Conservation (phyloP, 2,797 vertebrate genomes). For the Xyrichtys novacula region DNA sequence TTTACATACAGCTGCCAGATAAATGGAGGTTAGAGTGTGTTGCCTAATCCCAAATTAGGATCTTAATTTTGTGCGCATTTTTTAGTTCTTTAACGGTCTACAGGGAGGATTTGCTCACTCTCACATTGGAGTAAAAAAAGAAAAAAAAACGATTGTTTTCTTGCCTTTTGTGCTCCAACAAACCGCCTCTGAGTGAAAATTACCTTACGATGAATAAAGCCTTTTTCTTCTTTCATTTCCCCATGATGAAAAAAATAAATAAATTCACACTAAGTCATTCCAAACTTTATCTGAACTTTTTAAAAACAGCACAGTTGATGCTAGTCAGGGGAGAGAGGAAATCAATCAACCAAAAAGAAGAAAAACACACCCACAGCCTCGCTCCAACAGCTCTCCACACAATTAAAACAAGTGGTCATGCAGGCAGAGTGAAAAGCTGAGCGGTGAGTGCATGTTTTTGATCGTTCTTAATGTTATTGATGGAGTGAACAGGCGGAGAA, state of each 20-base stretch:
- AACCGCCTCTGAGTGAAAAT: background rate
- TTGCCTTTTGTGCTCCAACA: background rate
- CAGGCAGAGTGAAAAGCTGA: conserved; percentile 15
- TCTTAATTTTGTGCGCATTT: conserved; percentile 58
- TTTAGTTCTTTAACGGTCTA: conserved; percentile 35
- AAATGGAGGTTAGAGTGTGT: conserved; percentile 39
- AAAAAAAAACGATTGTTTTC: conserved; percentile 11
- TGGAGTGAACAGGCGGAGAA: background rate
- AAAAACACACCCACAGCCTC: background rate
- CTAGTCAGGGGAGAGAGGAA: background rate
- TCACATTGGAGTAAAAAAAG: conserved; percentile 10
- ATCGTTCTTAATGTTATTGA: conserved; percentile 29
- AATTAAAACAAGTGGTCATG: conserved; percentile 13
- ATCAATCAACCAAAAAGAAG: conserved; percentile 1
- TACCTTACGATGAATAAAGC: background rate
- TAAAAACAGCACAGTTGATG: background rate
- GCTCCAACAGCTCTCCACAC: conserved; percentile 18
- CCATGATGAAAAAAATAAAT: background rate
- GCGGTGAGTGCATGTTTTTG: conserved; percentile 6
- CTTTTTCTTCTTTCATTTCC: background rate
- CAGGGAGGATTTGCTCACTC: conserved; percentile 23
- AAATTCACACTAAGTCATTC: background rate
- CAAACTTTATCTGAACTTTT: background rate
- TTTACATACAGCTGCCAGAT: conserved; percentile 69
- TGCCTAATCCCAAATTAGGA: conserved; percentile 74